Evolutionary conservation across 1,140 invertebrate species (phyloP).

Genomic region (Listronotus bonariensis): DNA sequence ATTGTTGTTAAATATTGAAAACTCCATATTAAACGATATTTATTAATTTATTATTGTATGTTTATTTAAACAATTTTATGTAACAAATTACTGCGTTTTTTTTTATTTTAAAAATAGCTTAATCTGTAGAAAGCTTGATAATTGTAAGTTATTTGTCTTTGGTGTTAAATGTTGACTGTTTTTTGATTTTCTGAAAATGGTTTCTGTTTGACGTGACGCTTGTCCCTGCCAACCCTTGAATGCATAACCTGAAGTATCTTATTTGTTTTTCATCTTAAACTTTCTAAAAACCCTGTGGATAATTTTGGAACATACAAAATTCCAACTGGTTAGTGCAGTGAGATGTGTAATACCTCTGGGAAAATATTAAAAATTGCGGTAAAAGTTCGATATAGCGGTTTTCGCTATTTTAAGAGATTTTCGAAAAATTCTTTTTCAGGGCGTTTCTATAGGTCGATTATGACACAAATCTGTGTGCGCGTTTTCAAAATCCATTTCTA

Average conservation of each 20-base stretch:
- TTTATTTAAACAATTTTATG: conserved; percentile 8
- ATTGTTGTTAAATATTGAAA: no score
- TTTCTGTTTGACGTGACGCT: conserved; percentile 18
- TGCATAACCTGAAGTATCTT: conserved; percentile 6
- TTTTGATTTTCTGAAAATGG: conserved; percentile 9
- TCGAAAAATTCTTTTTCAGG: no score
- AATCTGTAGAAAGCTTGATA: conserved; percentile 49
- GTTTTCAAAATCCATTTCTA: no score
- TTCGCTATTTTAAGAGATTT: no score
- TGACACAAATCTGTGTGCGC: no score
- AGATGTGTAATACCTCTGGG: no score
- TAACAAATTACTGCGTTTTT: conserved; percentile 48
- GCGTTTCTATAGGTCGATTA: no score
- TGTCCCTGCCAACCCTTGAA: conserved; percentile 13
- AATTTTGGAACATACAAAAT: not conserved
- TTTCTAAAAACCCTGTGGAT: not conserved
- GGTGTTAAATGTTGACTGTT: conserved; percentile 46
- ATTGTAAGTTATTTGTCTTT: conserved; percentile 53
- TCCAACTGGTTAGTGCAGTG: no score
- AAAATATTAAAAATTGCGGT: no score
- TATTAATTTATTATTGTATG: no score
- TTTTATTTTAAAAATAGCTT: conserved; percentile 49
- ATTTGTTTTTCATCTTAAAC: not conserved
- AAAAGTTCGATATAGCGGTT: no score
- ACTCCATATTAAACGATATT: not conserved